Conservation (phyloP, 2,113 vertebrate species). For the Archilochus colubris region DNA sequence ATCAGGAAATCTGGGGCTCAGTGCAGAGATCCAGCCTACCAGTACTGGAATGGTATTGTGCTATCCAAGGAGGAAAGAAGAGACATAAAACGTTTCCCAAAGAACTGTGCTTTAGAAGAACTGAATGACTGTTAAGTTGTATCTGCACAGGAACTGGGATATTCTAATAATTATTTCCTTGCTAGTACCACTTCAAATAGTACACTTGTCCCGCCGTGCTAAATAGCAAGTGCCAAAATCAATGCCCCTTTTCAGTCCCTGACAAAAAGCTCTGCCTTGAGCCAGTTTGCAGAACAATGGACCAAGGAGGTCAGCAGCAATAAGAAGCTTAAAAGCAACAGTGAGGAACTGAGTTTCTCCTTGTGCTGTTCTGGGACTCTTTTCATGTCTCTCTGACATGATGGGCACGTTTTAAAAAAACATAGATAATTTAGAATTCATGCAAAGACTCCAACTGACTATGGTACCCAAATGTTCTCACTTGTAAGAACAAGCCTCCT, state of each 20-base stretch:
- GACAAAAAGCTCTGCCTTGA: constrained; percentile 36
- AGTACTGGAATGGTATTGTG: background rate
- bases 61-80: background rate
- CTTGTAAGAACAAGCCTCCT: background rate
- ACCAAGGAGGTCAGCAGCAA: constrained; percentile 33
- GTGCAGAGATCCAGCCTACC: background rate
- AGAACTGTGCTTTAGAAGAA: background rate
- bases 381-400: background rate
- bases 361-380: background rate
- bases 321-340: constrained; percentile 48
- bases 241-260: constrained; percentile 37
- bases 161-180: constrained; percentile 41
- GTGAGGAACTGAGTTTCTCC: background rate
- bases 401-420: background rate
- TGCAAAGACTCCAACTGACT: background rate
- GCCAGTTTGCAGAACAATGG: constrained; percentile 14
- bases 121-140: background rate
- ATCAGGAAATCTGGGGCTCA: accelerated
- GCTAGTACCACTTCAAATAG: background rate
- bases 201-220: background rate
- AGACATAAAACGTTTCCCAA: background rate
- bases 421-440: background rate
- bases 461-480: background rate
- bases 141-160: background rate
- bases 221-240: constrained; percentile 29